Conservation (phyloP, 2,888 invertebrate species). For the Volucella inanis region DNA sequence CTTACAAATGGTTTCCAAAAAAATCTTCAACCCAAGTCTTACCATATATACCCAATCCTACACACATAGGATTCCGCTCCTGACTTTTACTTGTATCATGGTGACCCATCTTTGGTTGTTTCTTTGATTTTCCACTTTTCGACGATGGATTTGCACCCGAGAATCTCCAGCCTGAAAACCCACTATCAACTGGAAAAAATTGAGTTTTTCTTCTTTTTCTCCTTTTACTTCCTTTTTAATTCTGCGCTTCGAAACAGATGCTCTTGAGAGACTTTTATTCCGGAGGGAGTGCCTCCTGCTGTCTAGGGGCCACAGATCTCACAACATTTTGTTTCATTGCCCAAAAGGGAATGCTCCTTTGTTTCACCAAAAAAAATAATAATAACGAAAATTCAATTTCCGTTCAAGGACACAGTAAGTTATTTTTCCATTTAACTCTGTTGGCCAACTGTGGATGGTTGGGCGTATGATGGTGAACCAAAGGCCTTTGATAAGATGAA, state of each 20-base stretch:
- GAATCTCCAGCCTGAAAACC: not conserved
- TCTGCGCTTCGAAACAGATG: conserved; percentile 40
- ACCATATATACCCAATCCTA: no score
- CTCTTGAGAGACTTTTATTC: conserved; percentile 34
- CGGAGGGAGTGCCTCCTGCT: not conserved
- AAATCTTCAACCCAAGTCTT: no score
- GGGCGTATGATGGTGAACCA: conserved; percentile 13
- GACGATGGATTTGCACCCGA: conserved; percentile 40
- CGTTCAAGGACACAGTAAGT: conserved; percentile 55
- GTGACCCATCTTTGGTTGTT: conserved; percentile 11
- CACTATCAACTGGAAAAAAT: conserved; percentile 32
- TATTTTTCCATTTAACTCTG: conserved; percentile 61
- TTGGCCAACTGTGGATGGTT: conserved; percentile 12
- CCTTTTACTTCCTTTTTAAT: not conserved
- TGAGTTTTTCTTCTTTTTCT: conserved; percentile 35
- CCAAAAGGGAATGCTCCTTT: conserved; percentile 51
- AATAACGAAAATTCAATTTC: conserved; percentile 72
- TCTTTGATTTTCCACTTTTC: conserved; percentile 65
- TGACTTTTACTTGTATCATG: not conserved
- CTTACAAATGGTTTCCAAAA: no score
- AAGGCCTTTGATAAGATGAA: conserved; percentile 17
- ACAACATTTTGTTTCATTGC: conserved; percentile 37
- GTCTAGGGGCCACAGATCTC: conserved; percentile 3
- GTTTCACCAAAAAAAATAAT: conserved; percentile 42
- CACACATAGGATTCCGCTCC: no score